A percentile compares a stretch with the other conserved stretches of the same genome.
Conservation (phyloP, 2,113 vertebrate genomes). For the Tapirus terrestris region DNA sequence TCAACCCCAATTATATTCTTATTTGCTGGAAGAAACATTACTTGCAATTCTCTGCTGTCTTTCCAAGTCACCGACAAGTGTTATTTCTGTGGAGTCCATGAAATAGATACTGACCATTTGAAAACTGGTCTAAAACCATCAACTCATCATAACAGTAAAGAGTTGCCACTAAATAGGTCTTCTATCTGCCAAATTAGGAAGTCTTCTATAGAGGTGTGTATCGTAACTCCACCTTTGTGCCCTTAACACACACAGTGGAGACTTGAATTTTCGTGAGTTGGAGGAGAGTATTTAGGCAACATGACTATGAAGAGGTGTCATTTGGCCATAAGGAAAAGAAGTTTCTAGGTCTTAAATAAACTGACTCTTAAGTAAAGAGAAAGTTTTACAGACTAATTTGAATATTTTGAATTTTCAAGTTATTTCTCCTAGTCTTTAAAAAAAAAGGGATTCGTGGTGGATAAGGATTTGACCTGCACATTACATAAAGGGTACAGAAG, state of each 20-base stretch:
- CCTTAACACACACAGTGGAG: background rate
- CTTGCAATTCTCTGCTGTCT: constrained; percentile 33
- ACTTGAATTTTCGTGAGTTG: background rate
- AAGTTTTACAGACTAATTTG: constrained; percentile 8
- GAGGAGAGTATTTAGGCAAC: background rate
- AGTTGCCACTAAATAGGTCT: background rate
- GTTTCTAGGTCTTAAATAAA: constrained; percentile 20
- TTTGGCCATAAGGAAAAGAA: background rate
- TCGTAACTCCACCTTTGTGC: background rate
- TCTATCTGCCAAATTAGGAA: background rate
- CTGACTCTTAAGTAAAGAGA: background rate
- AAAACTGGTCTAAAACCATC: background rate
- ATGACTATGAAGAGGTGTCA: background rate
- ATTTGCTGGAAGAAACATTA: background rate
- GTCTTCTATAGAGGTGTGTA: background rate
- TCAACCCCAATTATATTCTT: background rate
- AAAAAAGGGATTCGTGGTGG: background rate
- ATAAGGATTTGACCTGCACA: constrained; percentile 54
- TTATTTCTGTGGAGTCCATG: background rate
- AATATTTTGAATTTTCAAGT: constrained; percentile 53
- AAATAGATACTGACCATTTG: background rate
- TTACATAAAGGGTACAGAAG: constrained; percentile 67
- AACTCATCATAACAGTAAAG: background rate
- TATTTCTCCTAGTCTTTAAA: constrained; percentile 48
- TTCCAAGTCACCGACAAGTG: constrained; percentile 56